Percentiles rank a stretch among this genome's conserved stretches.
Conservation (phyloP, 2,888 invertebrate genomes). For the Conus canariensis region DNA sequence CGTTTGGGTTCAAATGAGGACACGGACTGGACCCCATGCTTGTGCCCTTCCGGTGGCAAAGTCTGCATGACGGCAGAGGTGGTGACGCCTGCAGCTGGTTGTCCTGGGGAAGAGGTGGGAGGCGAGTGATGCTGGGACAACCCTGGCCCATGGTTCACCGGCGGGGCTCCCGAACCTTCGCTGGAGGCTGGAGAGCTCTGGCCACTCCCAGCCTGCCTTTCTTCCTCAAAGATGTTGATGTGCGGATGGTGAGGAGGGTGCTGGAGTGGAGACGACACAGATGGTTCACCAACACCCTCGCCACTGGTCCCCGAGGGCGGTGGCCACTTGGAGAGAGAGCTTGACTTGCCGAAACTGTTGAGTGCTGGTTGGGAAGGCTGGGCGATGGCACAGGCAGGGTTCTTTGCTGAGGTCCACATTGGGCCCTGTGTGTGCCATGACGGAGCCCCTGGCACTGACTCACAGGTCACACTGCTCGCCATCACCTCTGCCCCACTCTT, state of each 20-base stretch:
- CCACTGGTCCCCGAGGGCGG: background rate
- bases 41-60: background rate
- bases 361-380: slow-evolving; percentile 68
- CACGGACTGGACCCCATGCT: background rate
- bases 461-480: no score
- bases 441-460: background rate
- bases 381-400: slow-evolving; percentile 21
- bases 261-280: background rate
- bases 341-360: slow-evolving; percentile 66
- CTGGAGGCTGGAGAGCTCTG: slow-evolving; percentile 75
- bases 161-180: slow-evolving; percentile 54
- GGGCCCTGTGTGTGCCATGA: background rate
- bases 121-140: background rate
- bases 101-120: background rate
- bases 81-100: background rate
- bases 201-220: slow-evolving; percentile 73
- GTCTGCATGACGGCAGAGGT: background rate
- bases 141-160: slow-evolving; percentile 18
- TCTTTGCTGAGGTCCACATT: background rate
- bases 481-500: background rate
- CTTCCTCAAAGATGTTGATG: slow-evolving; percentile 68
- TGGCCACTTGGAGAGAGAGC: slow-evolving; percentile 34
- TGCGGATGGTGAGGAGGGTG: slow-evolving; percentile 50
- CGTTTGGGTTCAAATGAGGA: background rate
- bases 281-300: background rate